phyloP scores from a whole-genome alignment of 2,888 invertebrate genomes.

The Hesperia comma region DNA sequence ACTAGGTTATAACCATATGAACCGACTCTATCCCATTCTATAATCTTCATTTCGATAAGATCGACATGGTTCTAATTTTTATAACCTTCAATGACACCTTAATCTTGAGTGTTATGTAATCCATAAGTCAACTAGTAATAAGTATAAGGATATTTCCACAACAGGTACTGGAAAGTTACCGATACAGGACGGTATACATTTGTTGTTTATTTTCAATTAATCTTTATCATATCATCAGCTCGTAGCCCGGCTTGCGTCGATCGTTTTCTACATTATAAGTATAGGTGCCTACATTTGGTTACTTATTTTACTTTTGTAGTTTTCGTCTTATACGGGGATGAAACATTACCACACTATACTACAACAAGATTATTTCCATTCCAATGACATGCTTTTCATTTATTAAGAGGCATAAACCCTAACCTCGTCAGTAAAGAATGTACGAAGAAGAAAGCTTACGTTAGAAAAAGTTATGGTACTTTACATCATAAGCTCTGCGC shows the following conservation, averaged over 20 bases:
- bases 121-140: constrained; percentile 11
- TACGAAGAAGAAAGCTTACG: neutral
- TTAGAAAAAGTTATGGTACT: neutral
- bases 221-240: neutral
- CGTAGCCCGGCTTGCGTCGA: no score
- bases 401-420: no score
- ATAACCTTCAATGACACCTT: constrained; percentile 13
- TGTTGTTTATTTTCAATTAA: neutral
- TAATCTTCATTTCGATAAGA: neutral
- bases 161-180: constrained; percentile 16
- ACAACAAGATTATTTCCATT: no score
- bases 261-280: no score
- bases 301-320: no score
- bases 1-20: no score
- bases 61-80: constrained; percentile 11
- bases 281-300: no score
- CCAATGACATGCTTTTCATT: no score
- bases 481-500: neutral
- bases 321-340: no score
- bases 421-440: neutral
- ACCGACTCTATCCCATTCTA: no score
- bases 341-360: no score
- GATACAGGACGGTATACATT: neutral
- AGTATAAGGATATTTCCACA: constrained; percentile 4
- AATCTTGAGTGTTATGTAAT: constrained; percentile 30